Evolutionary conservation across 2,113 vertebrate species (phyloP), one percentile per base, ranked within the genome.

Genomic region (Mungos mungo): DNA sequence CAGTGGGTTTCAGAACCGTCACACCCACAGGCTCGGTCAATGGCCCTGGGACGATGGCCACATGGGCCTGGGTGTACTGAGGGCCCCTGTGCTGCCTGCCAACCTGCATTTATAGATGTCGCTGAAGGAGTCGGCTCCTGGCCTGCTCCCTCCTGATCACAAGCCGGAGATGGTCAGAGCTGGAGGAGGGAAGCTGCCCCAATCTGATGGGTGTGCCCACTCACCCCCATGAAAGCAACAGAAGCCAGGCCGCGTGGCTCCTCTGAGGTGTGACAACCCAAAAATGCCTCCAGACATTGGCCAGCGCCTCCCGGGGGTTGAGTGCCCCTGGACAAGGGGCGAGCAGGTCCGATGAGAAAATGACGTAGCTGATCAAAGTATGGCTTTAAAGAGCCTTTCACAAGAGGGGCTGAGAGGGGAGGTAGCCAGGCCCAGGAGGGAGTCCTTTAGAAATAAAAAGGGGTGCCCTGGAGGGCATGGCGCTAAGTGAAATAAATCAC

Each of bases 21-120:
- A 27, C 19, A 19, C 57, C 12, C 54, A 38, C 0, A 2, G 60
- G 68, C 57, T 25, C 0, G 0, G 57, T 13, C 2, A 0, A 74
- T 3, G 69, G 77, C 50, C 14, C 74, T 38, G 11, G 18, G 29
- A 9, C n/a, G 23, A n/a, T 8, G 41, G 9, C 0, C 10, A 18
- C 41, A 12, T 7, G 33, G 84, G n/a, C 47, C 27, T 19, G 41
- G 80, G 19, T 13, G 45, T 47, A 80, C 23, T n/a, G 29, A 0
- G 15, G 54, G 71, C 5, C 47, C 27, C 1, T 18, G 13, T 6
- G 23, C n/a, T 31, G 3, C 60, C 63, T 29, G 83, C 27, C 3
- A 1, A 66, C 23, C 54, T 33, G 29, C 33, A 50, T 2, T 16
- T 33, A 25, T 2, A 16, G 54, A 83, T 18, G n/a, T 47, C 0